These are phyloP conservation scores for Stichopus horrens DNA, from an alignment of 53 echinoderm and acorn worm genomes.

Conservation along the genomic window DNA sequence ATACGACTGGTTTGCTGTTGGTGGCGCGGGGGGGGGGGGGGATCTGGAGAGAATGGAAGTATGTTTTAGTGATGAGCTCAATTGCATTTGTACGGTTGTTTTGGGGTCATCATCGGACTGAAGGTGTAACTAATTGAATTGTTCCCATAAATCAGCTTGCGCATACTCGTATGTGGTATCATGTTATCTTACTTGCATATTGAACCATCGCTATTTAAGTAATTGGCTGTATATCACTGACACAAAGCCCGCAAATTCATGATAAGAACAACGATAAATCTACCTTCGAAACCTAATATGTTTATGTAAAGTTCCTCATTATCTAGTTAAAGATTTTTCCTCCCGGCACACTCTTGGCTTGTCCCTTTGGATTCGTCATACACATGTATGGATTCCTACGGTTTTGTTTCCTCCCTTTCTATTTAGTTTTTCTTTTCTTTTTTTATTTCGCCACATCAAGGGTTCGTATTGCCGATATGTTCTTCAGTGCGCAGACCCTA, in stretches of 20 bases:
- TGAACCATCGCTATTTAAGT: constrained; percentile 41
- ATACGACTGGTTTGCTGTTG: no score
- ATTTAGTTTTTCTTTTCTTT: no score
- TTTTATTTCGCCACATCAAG: no score
- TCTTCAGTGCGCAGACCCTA: no score
- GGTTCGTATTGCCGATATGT: no score
- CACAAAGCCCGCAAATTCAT: constrained; percentile 10
- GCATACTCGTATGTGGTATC: not conserved
- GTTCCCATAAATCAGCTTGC: constrained; percentile 24
- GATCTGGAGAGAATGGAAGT: no score
- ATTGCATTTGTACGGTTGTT: constrained; percentile 5
- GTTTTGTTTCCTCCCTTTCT: no score
- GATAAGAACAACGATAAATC: constrained; percentile 36
- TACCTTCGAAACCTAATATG: not conserved
- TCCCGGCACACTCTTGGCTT: no score
- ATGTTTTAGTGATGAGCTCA: not conserved
- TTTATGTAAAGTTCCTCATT: not conserved
- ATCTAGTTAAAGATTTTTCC: not conserved
- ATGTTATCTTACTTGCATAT: constrained; percentile 25
- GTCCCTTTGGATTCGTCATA: no score
- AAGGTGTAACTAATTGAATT: constrained; percentile 27
- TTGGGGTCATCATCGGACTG: constrained; percentile 1
- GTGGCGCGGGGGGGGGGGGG: no score
- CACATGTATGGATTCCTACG: no score
- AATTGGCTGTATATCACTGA: constrained; percentile 31